Evolutionary conservation across 2,888 invertebrate genomes (phyloP).

Genomic region (Dynastes grantii): DNA sequence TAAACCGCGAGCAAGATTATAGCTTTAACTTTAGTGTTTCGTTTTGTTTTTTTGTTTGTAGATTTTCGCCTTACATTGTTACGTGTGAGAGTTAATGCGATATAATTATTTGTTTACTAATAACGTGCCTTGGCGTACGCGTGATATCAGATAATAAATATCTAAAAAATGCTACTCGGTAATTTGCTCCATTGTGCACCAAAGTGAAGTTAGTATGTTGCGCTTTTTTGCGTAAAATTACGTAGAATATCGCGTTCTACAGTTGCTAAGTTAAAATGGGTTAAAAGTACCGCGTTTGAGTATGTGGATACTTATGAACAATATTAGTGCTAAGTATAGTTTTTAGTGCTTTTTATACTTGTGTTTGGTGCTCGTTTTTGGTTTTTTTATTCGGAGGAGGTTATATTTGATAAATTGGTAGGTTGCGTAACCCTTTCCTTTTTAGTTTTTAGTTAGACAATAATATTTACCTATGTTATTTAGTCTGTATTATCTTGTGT

Average conservation of each 20-base stretch:
- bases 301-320: background rate
- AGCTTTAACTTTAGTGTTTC: background rate
- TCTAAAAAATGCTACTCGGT: constrained; percentile 15
- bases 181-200: constrained; percentile 25
- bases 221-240: background rate
- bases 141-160: constrained; percentile 31
- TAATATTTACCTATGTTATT: too few relatives aligned
- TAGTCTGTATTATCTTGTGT: too few relatives aligned
- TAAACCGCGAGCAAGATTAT: background rate
- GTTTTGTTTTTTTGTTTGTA: background rate
- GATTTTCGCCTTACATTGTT: constrained; percentile 2
- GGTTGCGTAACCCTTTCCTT: background rate
- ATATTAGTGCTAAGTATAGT: background rate
- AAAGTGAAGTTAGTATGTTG: constrained; percentile 6
- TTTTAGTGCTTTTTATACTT: background rate
- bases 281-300: background rate
- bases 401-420: constrained; percentile 14
- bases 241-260: background rate
- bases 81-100: constrained; percentile 12
- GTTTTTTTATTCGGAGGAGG: background rate
- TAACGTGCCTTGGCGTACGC: constrained; percentile 9
- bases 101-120: constrained; percentile 30
- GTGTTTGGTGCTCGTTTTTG: background rate
- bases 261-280: constrained; percentile 13
- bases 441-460: too few relatives aligned